Evolutionary conservation across 2,888 invertebrate genomes (phyloP), one percentile per base, ranked within the genome.

Genomic region (Megaustenia siamemsis): DNA sequence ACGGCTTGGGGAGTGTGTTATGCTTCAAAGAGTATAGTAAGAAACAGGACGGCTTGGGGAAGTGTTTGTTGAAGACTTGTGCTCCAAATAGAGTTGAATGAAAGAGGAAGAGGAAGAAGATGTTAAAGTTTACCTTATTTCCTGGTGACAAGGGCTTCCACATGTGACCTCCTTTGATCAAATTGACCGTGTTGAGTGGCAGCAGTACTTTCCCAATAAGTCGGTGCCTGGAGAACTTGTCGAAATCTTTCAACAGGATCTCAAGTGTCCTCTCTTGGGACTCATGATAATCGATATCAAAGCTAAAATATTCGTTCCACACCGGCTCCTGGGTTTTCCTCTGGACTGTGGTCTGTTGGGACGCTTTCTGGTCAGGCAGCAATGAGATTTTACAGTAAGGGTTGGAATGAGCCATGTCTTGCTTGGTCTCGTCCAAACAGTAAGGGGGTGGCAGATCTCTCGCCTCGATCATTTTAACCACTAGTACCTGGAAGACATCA

Each of bases 401-500:
- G 88, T 94, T 94, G 24, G 94, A 94, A 88, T 94, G 94, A 18
- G 94, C 93, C 91, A 94, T 91, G 89, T 94, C 94, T 81, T 93
- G 93, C 87, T 93, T 92, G 86, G 91, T 91, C 86, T 92, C 91
- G 83, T 93, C 92, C 68, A 93, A 90, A 83, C 89, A 90, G 86
- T 89, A 91, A 0, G 94, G 94, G 49, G 91, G 91, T 0, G 94
- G 93, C 35, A 94, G 90, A 80, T 94, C 94, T 76, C 92, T 90
- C 2, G 94, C 94, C 88, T 94, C 94, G 83, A 94, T 94, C 60
- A 94, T 90, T 89, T 93, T 93, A 35, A 94, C 94, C 68, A 93
- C 89, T 79, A 94, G 88, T 15, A 90, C 88, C 85, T 85, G 85
- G 24, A n/a, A 18, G 18, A 76, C 10, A n/a, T n/a, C n/a, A n/a